Conservation (phyloP, 2,797 vertebrate species). For the Sebastolobus altivelis region DNA sequence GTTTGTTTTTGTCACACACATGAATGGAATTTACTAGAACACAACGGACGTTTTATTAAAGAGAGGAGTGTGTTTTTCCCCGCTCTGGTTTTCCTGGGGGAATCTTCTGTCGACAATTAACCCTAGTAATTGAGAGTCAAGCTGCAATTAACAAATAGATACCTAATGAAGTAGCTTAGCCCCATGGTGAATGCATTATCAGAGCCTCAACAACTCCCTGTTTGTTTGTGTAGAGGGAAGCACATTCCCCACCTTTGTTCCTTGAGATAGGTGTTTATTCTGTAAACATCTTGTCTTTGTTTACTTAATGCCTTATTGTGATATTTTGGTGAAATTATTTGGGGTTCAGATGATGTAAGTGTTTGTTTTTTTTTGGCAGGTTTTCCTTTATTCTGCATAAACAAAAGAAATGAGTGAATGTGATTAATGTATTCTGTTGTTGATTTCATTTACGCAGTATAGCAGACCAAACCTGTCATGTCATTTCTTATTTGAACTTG, state of each 20-base stretch:
- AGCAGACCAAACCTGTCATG: not conserved
- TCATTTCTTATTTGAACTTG: slow-evolving; percentile 2
- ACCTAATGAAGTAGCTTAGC: slow-evolving; percentile 82
- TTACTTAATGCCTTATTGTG: slow-evolving; percentile 32
- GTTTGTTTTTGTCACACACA: slow-evolving; percentile 66
- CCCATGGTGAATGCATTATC: slow-evolving; percentile 76
- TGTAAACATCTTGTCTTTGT: slow-evolving; percentile 31
- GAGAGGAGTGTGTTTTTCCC: slow-evolving; percentile 47
- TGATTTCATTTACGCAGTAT: slow-evolving; percentile 2
- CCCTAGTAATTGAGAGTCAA: slow-evolving; percentile 87
- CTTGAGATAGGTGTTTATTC: slow-evolving; percentile 4
- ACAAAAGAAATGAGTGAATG: not conserved
- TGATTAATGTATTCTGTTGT: slow-evolving; percentile 13
- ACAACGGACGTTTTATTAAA: slow-evolving; percentile 62
- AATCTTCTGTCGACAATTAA: slow-evolving; percentile 85
- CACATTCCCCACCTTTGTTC: slow-evolving; percentile 25
- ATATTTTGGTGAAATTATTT: slow-evolving; percentile 42
- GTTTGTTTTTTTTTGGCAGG: not conserved
- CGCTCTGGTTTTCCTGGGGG: slow-evolving; percentile 68
- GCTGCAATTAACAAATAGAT: slow-evolving; percentile 86
- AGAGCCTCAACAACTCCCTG: slow-evolving; percentile 34
- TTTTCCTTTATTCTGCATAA: slow-evolving; percentile 9
- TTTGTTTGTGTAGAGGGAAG: slow-evolving; percentile 58
- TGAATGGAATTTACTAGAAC: slow-evolving; percentile 60
- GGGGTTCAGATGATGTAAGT: slow-evolving; percentile 29